Percentiles rank a stretch among this genome's conserved stretches.
Conservation (phyloP, 2,888 invertebrate genomes). For the Iselma pallidipennis region DNA sequence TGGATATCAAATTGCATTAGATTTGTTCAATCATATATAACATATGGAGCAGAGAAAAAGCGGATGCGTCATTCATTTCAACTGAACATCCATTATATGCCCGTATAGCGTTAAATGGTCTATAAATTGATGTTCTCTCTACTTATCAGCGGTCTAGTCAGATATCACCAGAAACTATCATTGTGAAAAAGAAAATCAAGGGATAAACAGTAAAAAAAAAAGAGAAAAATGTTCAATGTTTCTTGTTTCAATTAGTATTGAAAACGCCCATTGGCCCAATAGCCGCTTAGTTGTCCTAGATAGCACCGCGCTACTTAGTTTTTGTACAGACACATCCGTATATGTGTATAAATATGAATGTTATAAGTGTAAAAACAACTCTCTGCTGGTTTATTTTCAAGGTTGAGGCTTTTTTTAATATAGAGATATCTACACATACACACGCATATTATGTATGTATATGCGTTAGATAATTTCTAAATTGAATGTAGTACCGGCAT, state of each 20-base stretch:
- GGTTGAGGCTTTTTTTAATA: not conserved
- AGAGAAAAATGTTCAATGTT: not conserved
- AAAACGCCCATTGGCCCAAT: not conserved
- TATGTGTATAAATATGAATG: not conserved
- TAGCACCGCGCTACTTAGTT: not conserved
- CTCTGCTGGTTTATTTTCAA: not conserved
- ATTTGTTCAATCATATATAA: conserved; percentile 23
- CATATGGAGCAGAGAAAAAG: conserved; percentile 17
- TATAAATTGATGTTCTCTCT: conserved; percentile 17
- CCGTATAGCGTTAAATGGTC: conserved; percentile 23
- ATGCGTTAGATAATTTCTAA: conserved; percentile 22
- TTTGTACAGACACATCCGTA: not conserved
- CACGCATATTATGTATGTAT: not conserved
- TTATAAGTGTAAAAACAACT: not conserved
- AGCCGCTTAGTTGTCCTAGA: not conserved
- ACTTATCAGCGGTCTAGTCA: conserved; percentile 3
- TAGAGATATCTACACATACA: not conserved
- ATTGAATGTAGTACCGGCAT: conserved; percentile 23
- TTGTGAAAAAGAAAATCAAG: not conserved
- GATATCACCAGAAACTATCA: not conserved
- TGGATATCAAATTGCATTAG: conserved; percentile 26
- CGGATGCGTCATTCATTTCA: conserved; percentile 25
- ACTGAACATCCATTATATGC: conserved; percentile 20
- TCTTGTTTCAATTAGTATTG: no score
- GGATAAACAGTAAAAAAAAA: not conserved